Conservation (phyloP, 2,113 vertebrate genomes). For the Edolisoma coerulescens region DNA sequence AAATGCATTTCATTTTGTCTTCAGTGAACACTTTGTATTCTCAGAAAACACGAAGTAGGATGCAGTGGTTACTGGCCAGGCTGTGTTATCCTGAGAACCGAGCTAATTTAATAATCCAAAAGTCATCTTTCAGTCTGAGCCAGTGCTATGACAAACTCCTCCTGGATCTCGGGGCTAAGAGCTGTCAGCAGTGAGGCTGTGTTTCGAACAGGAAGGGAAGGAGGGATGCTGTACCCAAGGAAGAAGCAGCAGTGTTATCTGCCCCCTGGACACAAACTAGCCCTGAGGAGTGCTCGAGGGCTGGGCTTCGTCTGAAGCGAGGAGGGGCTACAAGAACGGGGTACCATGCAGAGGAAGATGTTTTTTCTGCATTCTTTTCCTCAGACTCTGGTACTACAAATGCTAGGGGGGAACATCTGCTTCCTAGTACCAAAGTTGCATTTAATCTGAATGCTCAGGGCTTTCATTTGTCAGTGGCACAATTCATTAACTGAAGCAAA, state of each 20-base stretch:
- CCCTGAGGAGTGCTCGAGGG: not conserved
- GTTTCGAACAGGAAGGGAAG: not conserved
- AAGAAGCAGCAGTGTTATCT: not conserved
- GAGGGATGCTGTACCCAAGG: not conserved
- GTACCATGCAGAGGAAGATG: not conserved
- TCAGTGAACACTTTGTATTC: not conserved
- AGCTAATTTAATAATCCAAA: not conserved
- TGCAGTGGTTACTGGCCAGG: not conserved
- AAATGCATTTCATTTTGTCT: not conserved
- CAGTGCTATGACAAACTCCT: not conserved
- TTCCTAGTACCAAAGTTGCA: conserved; percentile 17
- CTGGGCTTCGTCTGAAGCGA: not conserved
- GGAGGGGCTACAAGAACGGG: not conserved
- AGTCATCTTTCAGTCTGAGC: not conserved
- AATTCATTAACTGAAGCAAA: not conserved
- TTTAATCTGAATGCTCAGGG: conserved; percentile 35
- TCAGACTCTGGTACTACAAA: not conserved
- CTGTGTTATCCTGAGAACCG: fast-evolving
- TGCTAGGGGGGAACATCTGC: not conserved
- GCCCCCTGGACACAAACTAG: not conserved
- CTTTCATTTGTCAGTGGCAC: not conserved
- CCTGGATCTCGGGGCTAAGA: not conserved
- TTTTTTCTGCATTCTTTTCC: not conserved
- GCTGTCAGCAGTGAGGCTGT: not conserved
- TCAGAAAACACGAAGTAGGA: not conserved